These are phyloP conservation scores for Lepidostoma basale DNA, from an alignment of 1,140 invertebrate genomes.

Conservation along the genomic window DNA sequence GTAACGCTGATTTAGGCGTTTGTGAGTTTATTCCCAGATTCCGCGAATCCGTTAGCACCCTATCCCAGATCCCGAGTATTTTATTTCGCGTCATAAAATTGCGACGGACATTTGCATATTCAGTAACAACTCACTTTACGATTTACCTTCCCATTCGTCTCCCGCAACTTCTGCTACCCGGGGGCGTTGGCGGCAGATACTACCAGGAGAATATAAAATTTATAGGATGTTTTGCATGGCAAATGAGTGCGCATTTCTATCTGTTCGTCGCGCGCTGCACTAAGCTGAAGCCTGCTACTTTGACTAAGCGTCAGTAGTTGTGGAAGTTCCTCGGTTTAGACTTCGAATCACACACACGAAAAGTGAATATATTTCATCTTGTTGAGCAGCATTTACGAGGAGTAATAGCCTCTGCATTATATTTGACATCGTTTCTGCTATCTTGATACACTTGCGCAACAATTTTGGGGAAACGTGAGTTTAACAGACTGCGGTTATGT, in stretches of 20 bases:
- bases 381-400: conserved; percentile 19
- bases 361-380: conserved; percentile 31
- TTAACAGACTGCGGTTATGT: too few relatives aligned
- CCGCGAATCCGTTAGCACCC: background rate
- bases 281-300: background rate
- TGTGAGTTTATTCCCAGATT: background rate
- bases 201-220: conserved; percentile 34
- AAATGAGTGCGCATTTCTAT: conserved; percentile 29
- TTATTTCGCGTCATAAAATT: background rate
- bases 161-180: background rate
- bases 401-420: conserved; percentile 25
- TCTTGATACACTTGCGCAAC: conserved; percentile 15
- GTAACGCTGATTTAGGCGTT: too few relatives aligned
- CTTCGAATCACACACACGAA: conserved; percentile 15
- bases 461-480: too few relatives aligned
- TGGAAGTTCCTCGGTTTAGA: background rate
- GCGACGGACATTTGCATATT: conserved; percentile 18
- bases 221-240: conserved; percentile 35
- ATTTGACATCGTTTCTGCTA: conserved; percentile 24
- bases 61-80: background rate
- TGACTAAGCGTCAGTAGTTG: background rate
- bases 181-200: background rate
- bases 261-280: background rate
- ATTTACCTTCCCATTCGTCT: conserved; percentile 7
- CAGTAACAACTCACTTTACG: conserved; percentile 18